Base-by-base conservation (phyloP, 1,140 invertebrate species). In the Phortica variegata region DNA sequence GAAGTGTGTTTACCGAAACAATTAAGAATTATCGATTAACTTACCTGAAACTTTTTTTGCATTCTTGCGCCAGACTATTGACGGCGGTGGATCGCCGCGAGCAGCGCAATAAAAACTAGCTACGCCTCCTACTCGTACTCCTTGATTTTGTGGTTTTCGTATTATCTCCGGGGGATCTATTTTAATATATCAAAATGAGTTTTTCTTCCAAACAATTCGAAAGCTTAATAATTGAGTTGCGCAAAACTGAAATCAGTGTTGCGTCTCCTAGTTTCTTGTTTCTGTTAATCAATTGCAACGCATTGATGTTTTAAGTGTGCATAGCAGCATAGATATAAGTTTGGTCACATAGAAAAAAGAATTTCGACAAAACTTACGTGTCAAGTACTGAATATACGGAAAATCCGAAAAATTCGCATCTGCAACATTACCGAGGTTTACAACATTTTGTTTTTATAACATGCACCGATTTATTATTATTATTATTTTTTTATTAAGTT, bases 101-200 rank as follows among this genome's bases (percentile, higher is more conserved):
- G 94, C 94, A 37, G 87, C 88, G 81, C 95, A 98, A 78, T 93
- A 95, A 81, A 98, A 97, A 32, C 89, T 90, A 1, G 94, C 94
- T 44, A 93, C 90, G n/a, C 89, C 88, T 45, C 91, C 91, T 42
- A 87, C 89, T 47, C 87, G 86, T 21, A 97, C 95, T 61, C 87
- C 87, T 65, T 93, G 89, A 73, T 93, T 90, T 50, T 85, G 82
- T 8, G 93, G 93, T 65, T 85, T 85, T 65, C 87, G 87, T 59
- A 89, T 85, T 70, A 96, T 92, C 80, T 91, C 87, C 51, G 92
- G 91, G 39, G 92, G 92, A 86, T 93, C 93, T 95, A 85, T 54
- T n/a, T n/a, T n/a, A n/a, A n/a, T n/a, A n/a, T n/a, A n/a, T n/a
- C n/a, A n/a, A n/a, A n/a, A n/a, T n/a, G n/a, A n/a, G n/a, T n/a